Evolutionary conservation across 2,888 invertebrate genomes (phyloP).

Genomic region (Ophion obscuratus): DNA sequence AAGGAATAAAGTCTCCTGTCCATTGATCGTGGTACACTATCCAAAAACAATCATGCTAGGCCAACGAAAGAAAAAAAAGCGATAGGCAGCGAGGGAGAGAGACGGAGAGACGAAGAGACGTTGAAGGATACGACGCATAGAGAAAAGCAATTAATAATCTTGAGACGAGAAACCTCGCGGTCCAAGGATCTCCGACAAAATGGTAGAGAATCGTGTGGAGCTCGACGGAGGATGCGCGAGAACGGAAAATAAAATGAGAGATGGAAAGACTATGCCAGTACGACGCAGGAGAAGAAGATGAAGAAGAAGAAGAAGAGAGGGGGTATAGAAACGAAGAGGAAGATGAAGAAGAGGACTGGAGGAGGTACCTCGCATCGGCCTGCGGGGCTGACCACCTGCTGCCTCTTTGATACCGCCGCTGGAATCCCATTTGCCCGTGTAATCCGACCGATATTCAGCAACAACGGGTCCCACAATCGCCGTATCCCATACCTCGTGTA

Average conservation of each 20-base stretch:
- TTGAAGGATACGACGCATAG: conserved; percentile 68
- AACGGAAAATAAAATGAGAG: conserved; percentile 62
- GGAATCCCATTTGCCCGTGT: conserved; percentile 83
- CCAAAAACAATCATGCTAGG: conserved; percentile 60
- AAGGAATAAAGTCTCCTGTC: conserved; percentile 33
- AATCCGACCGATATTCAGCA: conserved; percentile 77
- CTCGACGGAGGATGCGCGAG: conserved; percentile 67
- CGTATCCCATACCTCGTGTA: conserved; percentile 12
- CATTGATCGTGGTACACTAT: conserved; percentile 51
- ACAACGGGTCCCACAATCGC: conserved; percentile 51
- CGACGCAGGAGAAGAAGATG: conserved; percentile 41
- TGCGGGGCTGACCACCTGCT: conserved; percentile 82
- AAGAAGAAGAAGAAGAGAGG: conserved; percentile 33
- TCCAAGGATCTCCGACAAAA: conserved; percentile 75
- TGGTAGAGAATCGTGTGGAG: conserved; percentile 70
- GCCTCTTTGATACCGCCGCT: conserved; percentile 83
- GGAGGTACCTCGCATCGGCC: conserved; percentile 72
- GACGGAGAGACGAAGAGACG: conserved; percentile 45
- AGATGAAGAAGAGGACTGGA: conserved; percentile 54
- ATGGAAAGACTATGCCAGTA: conserved; percentile 51
- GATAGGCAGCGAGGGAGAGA: conserved; percentile 15
- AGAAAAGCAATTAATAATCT: conserved; percentile 77
- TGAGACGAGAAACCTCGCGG: conserved; percentile 71
- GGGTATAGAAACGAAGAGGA: conserved; percentile 27
- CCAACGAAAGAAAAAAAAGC: conserved; percentile 36